These are phyloP conservation scores for Tetraneura akinire DNA, from an alignment of 1,140 invertebrate species.

Conservation along the genomic window DNA sequence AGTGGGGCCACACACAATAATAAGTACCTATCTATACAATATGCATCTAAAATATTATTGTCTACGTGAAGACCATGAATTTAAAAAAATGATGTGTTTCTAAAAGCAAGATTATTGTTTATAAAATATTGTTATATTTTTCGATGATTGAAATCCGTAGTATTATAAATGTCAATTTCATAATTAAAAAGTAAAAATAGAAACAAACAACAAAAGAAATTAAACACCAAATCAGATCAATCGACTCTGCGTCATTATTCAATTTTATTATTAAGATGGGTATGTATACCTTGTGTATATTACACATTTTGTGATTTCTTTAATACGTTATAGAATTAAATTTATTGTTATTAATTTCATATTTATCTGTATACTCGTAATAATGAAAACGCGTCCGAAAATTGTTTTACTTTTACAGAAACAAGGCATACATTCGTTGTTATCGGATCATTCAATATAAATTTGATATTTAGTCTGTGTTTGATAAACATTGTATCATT, in stretches of 20 bases:
- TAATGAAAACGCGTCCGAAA: background rate
- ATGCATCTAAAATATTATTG: no score
- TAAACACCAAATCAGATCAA: background rate
- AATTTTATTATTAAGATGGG: background rate
- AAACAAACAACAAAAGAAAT: background rate
- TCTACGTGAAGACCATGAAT: no score
- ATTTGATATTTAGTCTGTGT: background rate
- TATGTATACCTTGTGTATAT: background rate
- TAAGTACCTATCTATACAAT: no score
- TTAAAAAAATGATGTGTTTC: no score
- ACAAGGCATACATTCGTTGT: background rate
- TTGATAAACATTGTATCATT: background rate
- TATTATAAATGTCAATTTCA: no score
- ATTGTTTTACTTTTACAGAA: constrained; percentile 5
- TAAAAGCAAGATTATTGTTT: no score
- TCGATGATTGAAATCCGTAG: no score
- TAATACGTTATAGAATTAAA: background rate
- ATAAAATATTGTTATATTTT: no score
- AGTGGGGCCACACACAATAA: no score
- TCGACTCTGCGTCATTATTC: background rate
- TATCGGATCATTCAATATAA: background rate
- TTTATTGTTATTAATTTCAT: background rate
- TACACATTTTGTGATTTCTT: no score
- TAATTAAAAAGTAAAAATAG: no score
- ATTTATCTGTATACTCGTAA: background rate